Evolutionary conservation across 2,888 invertebrate species (phyloP), one percentile per base, ranked within the genome.

Genomic region (Hydropsyche betteni): DNA sequence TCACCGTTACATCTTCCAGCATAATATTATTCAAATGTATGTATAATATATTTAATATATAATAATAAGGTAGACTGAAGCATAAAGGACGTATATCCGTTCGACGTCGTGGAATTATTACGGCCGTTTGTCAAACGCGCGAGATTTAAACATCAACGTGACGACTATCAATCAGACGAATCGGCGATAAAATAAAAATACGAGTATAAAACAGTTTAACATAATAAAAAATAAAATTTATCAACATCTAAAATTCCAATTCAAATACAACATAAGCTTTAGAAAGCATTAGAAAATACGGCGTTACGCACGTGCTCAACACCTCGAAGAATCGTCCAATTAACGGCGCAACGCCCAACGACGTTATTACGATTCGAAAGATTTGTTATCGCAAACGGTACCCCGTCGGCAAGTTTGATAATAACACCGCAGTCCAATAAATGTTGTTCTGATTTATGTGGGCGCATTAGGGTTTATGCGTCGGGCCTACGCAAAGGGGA

Each of bases 351-450:
- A 8, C 8, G 24, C 24, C 24, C 24, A 8, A 58, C 58, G 58
- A 58, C 58, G 24, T 24, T 24, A 24, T 58, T 58, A 16, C 16
- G 58, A 58, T 8, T 16, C 58, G 58, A 24, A 58, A 58, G 58
- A 58, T 58, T 58, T 58, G 53, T 53, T 53, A 53, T n/a, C 14
- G 14, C n/a, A 14, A 53, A 58, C 16, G 4, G 58, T 8, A 53
- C 16, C 16, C 16, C 3, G 24, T 4, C 10, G 69, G 55, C 69
- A 74, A 74, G 55, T 74, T 74, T 77, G 69, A 74, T 74, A 76
- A 76, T 74, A 77, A 77, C 77, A 68, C 52, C 38, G 74, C 69
- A 75, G 58, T 75, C 75, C 77, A 77, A 77, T 77, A 77, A 77
- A 75, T 77, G 77, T 77, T 69, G 64, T 71, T 52, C 75, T 77